These are phyloP conservation scores for Pheosia gnoma DNA, from an alignment of 2,888 invertebrate species.

Conservation along the genomic window DNA sequence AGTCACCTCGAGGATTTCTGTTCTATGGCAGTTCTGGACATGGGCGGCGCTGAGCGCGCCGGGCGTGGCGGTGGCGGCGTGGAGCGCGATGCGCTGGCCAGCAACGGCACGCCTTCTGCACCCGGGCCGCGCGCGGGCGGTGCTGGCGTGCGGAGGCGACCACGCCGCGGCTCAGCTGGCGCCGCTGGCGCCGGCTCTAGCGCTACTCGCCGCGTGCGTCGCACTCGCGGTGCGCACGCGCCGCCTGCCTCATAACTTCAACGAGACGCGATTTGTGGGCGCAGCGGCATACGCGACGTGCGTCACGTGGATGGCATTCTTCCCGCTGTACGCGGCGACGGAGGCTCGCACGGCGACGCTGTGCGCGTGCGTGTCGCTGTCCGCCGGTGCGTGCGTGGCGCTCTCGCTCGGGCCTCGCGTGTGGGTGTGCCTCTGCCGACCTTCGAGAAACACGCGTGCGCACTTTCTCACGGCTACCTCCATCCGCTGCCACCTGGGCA, in stretches of 20 bases:
- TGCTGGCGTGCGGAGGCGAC: constrained; percentile 85
- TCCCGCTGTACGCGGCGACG: constrained; percentile 85
- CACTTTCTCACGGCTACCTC: constrained; percentile 89
- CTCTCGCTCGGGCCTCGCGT: constrained; percentile 91
- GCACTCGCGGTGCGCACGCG: constrained; percentile 90
- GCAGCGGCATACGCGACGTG: constrained; percentile 93
- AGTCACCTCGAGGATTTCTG: neutral
- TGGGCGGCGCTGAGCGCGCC: constrained; percentile 84
- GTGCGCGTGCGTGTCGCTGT: constrained; percentile 89
- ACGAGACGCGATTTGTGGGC: constrained; percentile 89
- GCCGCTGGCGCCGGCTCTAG: constrained; percentile 88
- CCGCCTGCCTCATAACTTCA: constrained; percentile 92
- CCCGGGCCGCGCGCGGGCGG: constrained; percentile 77
- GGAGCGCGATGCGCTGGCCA: constrained; percentile 76
- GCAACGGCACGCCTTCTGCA: constrained; percentile 82
- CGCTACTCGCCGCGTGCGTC: constrained; percentile 89
- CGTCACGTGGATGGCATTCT: constrained; percentile 91
- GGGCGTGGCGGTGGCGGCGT: constrained; percentile 79
- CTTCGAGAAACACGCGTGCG: constrained; percentile 90
- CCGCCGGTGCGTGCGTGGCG: constrained; percentile 88
- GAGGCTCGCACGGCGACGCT: constrained; percentile 54
- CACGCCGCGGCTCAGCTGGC: constrained; percentile 81
- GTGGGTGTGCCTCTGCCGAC: constrained; percentile 87
- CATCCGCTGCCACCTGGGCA: constrained; percentile 87
- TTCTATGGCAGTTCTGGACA: constrained; percentile 70